Evolutionary conservation across 2,888 invertebrate species (phyloP).

Genomic region (Erynnis tages): DNA sequence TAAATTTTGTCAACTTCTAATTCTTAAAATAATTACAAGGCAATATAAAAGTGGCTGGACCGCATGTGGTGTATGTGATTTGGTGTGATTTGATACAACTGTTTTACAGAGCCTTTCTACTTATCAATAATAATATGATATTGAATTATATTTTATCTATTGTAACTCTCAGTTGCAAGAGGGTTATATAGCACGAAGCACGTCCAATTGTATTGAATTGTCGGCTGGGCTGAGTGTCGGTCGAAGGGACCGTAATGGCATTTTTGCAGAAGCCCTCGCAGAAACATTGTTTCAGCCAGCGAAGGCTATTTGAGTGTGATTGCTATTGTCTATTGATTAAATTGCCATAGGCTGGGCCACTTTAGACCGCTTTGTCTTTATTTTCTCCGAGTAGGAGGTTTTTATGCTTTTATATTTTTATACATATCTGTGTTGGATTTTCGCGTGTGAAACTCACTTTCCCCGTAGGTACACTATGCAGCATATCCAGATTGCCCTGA

Average conservation of each 20-base stretch:
- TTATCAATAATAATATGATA: no score
- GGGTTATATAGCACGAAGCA: conserved; percentile 50
- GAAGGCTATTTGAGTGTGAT: conserved; percentile 62
- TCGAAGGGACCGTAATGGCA: conserved; percentile 66
- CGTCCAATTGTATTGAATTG: conserved; percentile 70
- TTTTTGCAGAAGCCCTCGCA: conserved; percentile 59
- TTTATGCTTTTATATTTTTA: no score
- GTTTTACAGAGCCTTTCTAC: background rate
- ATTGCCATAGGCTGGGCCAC: conserved; percentile 37
- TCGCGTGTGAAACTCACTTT: no score
- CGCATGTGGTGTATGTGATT: no score
- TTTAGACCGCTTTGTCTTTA: conserved; percentile 22
- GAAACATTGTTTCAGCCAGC: conserved; percentile 66
- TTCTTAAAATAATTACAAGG: no score
- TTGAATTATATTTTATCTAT: conserved; percentile 20
- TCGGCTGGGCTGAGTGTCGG: conserved; percentile 49
- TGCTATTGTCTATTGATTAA: conserved; percentile 59
- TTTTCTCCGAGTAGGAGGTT: conserved; percentile 5
- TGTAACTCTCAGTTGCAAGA: conserved; percentile 47
- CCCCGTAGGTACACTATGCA: no score
- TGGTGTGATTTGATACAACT: no score
- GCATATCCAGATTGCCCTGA: no score
- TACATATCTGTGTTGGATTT: no score
- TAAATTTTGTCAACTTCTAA: no score
- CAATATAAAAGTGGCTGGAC: no score